Evolutionary conservation across 2,888 invertebrate species (phyloP).

Genomic region (Plagodis dolabraria): DNA sequence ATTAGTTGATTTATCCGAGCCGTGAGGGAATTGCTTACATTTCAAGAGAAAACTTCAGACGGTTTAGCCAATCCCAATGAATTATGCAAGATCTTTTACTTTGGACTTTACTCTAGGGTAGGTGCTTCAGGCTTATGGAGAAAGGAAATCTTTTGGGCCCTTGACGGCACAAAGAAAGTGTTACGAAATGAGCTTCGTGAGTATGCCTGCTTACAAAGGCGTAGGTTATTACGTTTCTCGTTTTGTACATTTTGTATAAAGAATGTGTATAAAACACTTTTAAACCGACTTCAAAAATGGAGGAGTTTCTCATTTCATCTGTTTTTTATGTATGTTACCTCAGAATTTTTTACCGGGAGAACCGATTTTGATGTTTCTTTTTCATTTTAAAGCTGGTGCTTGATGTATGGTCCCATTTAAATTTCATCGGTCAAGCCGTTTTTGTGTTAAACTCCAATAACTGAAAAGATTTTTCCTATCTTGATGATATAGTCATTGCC

Average conservation of each 20-base stretch:
- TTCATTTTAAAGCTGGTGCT: no score
- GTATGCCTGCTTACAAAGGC: neutral
- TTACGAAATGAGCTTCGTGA: neutral
- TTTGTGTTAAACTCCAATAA: no score
- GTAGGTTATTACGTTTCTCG: neutral
- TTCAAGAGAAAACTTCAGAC: slow-evolving; percentile 30
- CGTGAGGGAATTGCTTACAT: slow-evolving; percentile 12
- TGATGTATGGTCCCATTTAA: no score
- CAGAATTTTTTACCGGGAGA: no score
- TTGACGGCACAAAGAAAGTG: slow-evolving; percentile 1
- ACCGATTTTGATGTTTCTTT: no score
- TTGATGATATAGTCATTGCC: no score
- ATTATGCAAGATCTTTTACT: slow-evolving; percentile 38
- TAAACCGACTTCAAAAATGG: no score
- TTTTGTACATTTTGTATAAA: neutral
- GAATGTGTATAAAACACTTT: neutral
- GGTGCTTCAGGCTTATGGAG: slow-evolving; percentile 17
- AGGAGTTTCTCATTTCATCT: no score
- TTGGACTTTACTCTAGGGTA: slow-evolving; percentile 26
- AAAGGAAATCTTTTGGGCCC: slow-evolving; percentile 14
- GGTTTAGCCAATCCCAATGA: slow-evolving; percentile 31
- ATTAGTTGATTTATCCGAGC: slow-evolving; percentile 31
- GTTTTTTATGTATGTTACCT: no score
- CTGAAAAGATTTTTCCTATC: no score
- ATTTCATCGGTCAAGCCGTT: no score